phyloP scores from a whole-genome alignment of 2,113 vertebrate genomes.

The Murina feae region DNA sequence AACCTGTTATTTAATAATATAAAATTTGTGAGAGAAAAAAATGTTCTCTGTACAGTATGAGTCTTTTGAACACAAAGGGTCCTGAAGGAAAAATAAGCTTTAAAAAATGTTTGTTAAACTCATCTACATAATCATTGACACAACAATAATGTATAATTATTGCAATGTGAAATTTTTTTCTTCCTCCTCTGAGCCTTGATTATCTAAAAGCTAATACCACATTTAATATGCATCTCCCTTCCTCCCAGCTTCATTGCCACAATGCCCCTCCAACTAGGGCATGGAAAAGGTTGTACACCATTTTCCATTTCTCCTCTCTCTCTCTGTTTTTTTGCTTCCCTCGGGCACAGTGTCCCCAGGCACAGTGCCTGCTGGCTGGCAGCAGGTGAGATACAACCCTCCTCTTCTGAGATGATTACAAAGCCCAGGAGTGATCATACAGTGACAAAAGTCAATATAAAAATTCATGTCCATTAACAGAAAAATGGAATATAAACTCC shows the following conservation, averaged over 20 bases:
- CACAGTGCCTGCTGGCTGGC: neutral
- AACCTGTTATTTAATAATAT: neutral
- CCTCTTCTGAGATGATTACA: neutral
- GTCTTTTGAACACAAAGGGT: neutral
- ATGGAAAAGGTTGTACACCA: neutral
- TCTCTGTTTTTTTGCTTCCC: neutral
- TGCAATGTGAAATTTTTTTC: conserved; percentile 30
- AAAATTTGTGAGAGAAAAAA: neutral
- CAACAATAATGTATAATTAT: conserved; percentile 49
- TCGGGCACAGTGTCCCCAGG: neutral
- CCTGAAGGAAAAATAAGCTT: neutral
- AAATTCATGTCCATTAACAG: conserved; percentile 1
- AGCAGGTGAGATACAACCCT: neutral
- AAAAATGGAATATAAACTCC: conserved; percentile 46
- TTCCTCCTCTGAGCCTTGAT: neutral
- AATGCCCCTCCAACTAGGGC: neutral
- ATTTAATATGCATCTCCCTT: neutral
- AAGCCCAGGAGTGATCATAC: conserved; percentile 16
- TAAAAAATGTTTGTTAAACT: conserved; percentile 23
- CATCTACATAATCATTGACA: conserved; percentile 21
- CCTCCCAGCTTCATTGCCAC: neutral
- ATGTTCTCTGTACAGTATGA: neutral
- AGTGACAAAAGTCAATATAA: conserved; percentile 29
- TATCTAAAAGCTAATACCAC: neutral
- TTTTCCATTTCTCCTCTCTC: neutral